phyloP scores from a whole-genome alignment of 2,113 vertebrate species.

The Lampris incognitus region DNA sequence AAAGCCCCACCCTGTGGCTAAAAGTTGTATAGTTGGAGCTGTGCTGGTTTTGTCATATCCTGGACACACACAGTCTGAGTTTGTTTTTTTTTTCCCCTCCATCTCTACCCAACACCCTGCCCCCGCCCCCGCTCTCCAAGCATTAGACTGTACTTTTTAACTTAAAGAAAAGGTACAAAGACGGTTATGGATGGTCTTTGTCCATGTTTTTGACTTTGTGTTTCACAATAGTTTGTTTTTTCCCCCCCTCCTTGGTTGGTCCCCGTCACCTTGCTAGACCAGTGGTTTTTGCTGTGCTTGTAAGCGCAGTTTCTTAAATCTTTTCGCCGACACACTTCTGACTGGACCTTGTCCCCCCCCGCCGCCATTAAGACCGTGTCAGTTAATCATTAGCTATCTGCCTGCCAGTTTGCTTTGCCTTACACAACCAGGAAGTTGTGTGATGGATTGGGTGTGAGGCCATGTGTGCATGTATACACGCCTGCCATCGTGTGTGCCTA shows the following conservation, averaged over 20 bases:
- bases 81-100: neutral
- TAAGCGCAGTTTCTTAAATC: neutral
- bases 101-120: neutral
- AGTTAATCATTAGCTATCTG: constrained; percentile 57
- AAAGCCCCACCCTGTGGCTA: too few relatives aligned
- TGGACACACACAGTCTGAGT: neutral
- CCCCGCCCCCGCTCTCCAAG: neutral
- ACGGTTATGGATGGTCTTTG: neutral
- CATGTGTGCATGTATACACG: constrained; percentile 17
- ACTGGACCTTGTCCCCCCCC: constrained; percentile 63
- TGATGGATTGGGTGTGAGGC: constrained; percentile 33
- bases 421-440: neutral
- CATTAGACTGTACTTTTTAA: too few relatives aligned
- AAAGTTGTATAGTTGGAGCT: too few relatives aligned
- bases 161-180: neutral
- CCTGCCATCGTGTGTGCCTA: neutral
- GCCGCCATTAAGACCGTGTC: constrained; percentile 19
- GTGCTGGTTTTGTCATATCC: too few relatives aligned
- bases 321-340: neutral
- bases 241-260: neutral
- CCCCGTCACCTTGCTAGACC: constrained; percentile 19
- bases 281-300: neutral
- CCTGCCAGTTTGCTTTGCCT: constrained; percentile 27
- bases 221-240: neutral
- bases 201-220: neutral